Evolutionary conservation across 1,140 invertebrate species (phyloP).

Genomic region (Meloidogyne hapla): DNA sequence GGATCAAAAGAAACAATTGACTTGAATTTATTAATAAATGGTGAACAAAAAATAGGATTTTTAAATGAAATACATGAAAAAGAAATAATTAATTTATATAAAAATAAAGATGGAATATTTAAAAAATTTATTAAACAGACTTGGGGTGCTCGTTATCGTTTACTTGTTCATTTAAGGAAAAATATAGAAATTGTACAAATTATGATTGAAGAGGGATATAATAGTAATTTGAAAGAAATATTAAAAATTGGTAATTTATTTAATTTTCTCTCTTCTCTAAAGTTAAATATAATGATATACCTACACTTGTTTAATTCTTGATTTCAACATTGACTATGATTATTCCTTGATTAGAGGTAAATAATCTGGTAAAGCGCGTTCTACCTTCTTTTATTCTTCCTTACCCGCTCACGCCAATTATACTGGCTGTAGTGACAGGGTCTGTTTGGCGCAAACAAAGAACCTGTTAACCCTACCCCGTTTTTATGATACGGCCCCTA

Average conservation of each 20-base stretch:
- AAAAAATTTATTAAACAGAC: background rate
- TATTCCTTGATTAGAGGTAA: too few relatives aligned
- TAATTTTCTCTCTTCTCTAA: too few relatives aligned
- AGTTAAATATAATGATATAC: too few relatives aligned
- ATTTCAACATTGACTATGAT: too few relatives aligned
- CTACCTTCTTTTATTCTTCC: too few relatives aligned
- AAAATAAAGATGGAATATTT: background rate
- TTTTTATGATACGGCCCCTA: too few relatives aligned
- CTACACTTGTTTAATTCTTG: too few relatives aligned
- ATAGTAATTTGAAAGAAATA: background rate
- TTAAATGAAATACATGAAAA: background rate
- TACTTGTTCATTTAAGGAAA: background rate
- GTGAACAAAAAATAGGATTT: background rate
- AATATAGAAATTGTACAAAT: background rate
- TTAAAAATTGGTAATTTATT: background rate
- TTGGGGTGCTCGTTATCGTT: background rate
- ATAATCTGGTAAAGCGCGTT: too few relatives aligned
- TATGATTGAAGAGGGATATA: background rate
- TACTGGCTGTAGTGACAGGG: too few relatives aligned
- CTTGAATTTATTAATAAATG: background rate
- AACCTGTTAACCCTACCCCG: too few relatives aligned
- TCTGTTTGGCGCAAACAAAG: too few relatives aligned
- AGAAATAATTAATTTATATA: background rate
- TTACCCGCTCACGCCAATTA: too few relatives aligned
- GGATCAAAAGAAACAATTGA: background rate